Base-by-base conservation (phyloP, 2,888 invertebrate genomes). In the Parthenolecanium corni region DNA sequence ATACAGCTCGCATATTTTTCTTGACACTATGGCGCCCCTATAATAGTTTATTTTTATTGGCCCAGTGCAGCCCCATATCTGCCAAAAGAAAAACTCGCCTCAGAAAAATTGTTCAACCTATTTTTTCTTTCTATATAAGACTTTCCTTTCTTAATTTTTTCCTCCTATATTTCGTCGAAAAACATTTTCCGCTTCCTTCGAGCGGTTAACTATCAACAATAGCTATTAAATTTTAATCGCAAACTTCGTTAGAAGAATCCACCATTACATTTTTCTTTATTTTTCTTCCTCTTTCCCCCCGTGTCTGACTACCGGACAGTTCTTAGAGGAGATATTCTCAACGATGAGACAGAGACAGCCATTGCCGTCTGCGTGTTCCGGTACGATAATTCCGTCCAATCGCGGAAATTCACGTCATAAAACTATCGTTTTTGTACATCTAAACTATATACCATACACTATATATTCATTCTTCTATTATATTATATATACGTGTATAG, bases 331-430 rank as follows among this genome's bases (percentile, higher is more conserved):
- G 3, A 46, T 47, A 49, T 49, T 49, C 49, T 49, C 49, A 49
- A 21, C 49, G 14, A 38, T 40, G 57, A 57, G 57, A 47, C 47
- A 46, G 20, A 16, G 16, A 23, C 31, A 58, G 58, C 58, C 58
- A 58, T 49, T 49, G 47, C 46, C 49, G 58, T 49, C 58, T 58
- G 58, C 58, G 58, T 58, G 58, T 58, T 58, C 58, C 58, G 58
- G 58, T 58, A 58, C 58, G 58, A 58, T 58, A 58, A 58, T 58
- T 58, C 58, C 47, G 58, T 58, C 58, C 58, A 58, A 58, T 58
- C 58, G 49, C 47, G 58, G 58, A 58, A 58, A 58, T 47, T 58
- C 58, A 49, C 58, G 58, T 58, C 58, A 58, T 58, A 58, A 58
- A 58, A 58, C 58, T 58, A 58, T 58, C 58, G 47, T 58, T 58